phyloP scores from a whole-genome alignment of 2,113 vertebrate genomes.

The Labrus mixtus region DNA sequence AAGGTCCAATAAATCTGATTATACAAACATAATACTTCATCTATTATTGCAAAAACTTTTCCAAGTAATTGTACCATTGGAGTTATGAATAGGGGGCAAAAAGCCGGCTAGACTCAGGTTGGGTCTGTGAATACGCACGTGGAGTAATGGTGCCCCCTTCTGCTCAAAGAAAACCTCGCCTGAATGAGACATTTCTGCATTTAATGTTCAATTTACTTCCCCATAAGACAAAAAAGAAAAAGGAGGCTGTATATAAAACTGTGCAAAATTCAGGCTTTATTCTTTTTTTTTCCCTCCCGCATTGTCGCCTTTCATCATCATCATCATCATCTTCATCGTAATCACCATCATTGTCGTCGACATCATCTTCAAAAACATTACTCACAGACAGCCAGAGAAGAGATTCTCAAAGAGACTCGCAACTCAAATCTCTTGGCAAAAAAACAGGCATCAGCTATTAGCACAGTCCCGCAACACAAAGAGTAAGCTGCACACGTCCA shows the following conservation, averaged over 20 bases:
- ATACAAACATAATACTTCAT: background rate
- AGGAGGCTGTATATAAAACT: slow-evolving; percentile 75
- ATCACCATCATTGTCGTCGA: slow-evolving; percentile 64
- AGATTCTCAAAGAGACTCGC: slow-evolving; percentile 49
- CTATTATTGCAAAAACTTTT: background rate
- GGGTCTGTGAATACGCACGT: background rate
- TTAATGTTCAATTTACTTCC: slow-evolving; percentile 10
- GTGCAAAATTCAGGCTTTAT: slow-evolving; percentile 86
- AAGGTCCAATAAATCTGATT: background rate
- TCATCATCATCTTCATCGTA: slow-evolving; percentile 46
- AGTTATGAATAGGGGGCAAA: background rate
- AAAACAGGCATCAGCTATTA: slow-evolving; percentile 55
- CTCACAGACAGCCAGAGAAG: slow-evolving; percentile 53
- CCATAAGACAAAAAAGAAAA: slow-evolving; percentile 50
- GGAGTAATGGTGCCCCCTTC: slow-evolving; percentile 72
- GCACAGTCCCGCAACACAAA: slow-evolving; percentile 46
- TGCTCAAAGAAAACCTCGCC: slow-evolving; percentile 33
- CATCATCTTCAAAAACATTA: slow-evolving; percentile 64
- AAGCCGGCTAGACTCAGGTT: background rate
- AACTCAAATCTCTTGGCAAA: slow-evolving; percentile 50
- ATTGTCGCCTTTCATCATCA: slow-evolving; percentile 54
- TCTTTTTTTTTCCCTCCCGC: slow-evolving; percentile 59
- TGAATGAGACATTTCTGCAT: background rate
- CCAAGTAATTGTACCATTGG: background rate
- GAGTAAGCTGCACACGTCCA: slow-evolving; percentile 52